These are phyloP conservation scores for Thamnophis sirtalis DNA, from an alignment of 2,113 vertebrate species.

Conservation along the genomic window DNA sequence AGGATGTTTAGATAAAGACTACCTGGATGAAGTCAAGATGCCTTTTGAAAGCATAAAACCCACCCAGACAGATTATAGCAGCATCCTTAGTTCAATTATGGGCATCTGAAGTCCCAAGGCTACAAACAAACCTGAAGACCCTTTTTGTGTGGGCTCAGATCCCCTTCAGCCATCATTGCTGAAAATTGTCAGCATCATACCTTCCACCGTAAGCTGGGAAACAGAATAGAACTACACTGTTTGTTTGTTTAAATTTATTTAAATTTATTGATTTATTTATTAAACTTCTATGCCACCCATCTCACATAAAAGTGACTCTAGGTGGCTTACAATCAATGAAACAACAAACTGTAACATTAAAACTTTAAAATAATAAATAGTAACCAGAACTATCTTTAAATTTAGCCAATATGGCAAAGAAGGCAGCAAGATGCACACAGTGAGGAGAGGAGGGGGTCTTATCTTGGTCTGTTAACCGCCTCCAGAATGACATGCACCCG, in stretches of 20 bases:
- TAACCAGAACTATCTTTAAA: background rate
- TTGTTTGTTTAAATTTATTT: background rate
- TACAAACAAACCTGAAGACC: background rate
- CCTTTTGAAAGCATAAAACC: background rate
- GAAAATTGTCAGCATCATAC: background rate
- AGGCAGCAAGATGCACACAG: background rate
- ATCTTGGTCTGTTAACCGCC: background rate
- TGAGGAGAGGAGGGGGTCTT: background rate
- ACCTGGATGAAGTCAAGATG: background rate
- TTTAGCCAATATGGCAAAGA: background rate
- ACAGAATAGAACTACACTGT: background rate
- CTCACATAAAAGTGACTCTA: background rate
- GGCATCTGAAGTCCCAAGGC: background rate
- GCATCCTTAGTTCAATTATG: background rate
- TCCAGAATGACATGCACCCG: background rate
- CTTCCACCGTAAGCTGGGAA: background rate
- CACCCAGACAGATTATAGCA: background rate
- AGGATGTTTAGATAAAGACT: background rate
- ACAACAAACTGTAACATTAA: background rate
- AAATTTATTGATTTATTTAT: no score
- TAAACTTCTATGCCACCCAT: background rate
- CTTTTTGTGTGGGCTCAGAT: background rate
- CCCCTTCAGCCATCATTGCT: background rate
- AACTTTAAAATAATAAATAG: background rate
- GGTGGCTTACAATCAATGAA: background rate